Evolutionary conservation across 2,797 vertebrate species (phyloP).

Genomic region (Poecilia wingei): DNA sequence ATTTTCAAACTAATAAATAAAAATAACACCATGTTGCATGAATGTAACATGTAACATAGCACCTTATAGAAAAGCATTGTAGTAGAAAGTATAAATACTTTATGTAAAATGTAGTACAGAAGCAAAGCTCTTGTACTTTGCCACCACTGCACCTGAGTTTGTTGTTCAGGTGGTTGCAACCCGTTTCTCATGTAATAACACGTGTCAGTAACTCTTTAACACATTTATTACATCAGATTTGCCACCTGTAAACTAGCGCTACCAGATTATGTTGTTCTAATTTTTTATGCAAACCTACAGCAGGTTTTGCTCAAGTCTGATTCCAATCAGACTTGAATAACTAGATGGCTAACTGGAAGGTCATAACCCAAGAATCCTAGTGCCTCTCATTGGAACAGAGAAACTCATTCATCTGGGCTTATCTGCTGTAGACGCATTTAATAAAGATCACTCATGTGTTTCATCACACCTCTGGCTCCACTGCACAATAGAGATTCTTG

Average conservation of each 20-base stretch:
- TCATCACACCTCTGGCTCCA: constrained; percentile 41
- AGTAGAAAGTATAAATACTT: too few species aligned
- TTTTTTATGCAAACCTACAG: neutral
- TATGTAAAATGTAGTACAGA: too few species aligned
- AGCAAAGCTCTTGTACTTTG: too few species aligned
- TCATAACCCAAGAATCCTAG: constrained; percentile 69
- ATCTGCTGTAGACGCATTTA: constrained; percentile 35
- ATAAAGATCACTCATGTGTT: constrained; percentile 45
- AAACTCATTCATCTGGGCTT: constrained; percentile 60
- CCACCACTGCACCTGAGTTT: neutral
- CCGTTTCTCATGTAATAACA: constrained; percentile 24
- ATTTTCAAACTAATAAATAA: too few species aligned
- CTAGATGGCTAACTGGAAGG: constrained; percentile 45
- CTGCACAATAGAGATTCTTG: constrained; percentile 39
- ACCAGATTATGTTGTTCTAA: constrained; percentile 3
- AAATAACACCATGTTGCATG: too few species aligned
- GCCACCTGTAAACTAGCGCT: neutral
- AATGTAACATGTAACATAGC: too few species aligned
- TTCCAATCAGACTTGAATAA: neutral
- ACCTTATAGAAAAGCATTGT: too few species aligned
- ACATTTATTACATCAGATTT: constrained; percentile 9
- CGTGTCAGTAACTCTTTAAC: constrained; percentile 13
- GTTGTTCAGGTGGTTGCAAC: constrained; percentile 8
- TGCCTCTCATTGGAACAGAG: constrained; percentile 69
- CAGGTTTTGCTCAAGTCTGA: neutral